Evolutionary conservation across 2,113 vertebrate genomes (phyloP).

Genomic region (Periophthalmodon schlosseri): DNA sequence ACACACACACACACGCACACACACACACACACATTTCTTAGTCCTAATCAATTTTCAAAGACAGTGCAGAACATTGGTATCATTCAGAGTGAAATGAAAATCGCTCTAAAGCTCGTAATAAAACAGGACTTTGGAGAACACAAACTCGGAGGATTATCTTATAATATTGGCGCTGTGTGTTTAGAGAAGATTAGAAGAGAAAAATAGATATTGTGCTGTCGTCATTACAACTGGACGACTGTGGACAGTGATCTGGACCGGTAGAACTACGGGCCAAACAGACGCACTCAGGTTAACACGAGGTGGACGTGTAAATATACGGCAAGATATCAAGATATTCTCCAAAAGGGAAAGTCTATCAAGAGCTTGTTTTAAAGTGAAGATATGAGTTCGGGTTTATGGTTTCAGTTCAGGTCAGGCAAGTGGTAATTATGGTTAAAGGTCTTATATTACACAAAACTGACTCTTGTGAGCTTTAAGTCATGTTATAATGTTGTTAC

Average conservation of each 20-base stretch:
- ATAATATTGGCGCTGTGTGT: not conserved
- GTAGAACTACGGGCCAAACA: not conserved
- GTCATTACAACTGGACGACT: not conserved
- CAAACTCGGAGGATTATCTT: not conserved
- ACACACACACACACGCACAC: constrained; percentile 3
- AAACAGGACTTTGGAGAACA: constrained; percentile 1
- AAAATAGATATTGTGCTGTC: not conserved
- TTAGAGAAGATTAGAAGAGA: not conserved
- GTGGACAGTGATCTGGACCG: not conserved
- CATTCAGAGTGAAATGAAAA: not conserved
- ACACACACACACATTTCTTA: not conserved
- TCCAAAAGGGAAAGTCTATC: no score
- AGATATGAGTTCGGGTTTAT: no score
- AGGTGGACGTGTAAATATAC: not conserved
- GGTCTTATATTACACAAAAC: no score
- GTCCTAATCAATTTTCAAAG: constrained; percentile 6
- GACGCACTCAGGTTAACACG: no score
- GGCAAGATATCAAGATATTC: no score
- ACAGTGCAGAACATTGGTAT: not conserved
- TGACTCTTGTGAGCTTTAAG: no score
- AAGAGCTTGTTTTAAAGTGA: no score
- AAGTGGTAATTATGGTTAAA: no score
- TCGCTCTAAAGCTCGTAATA: not conserved
- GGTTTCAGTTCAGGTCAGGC: no score
- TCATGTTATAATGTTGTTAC: no score